phyloP scores from a whole-genome alignment of 2,888 invertebrate genomes.

The Clanis bilineata region DNA sequence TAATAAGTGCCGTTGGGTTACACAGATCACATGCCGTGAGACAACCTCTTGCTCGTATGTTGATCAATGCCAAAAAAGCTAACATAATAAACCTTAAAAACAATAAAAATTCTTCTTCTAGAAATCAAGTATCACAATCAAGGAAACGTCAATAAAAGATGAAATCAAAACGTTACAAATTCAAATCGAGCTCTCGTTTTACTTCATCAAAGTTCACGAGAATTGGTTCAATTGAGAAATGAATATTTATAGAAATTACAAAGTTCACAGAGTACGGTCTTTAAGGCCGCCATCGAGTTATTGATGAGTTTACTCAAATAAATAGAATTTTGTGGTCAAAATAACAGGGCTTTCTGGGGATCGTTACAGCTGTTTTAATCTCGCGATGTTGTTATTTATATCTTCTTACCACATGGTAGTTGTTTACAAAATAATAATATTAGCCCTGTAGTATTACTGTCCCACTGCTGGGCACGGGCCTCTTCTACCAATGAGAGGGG shows the following conservation, averaged over 20 bases:
- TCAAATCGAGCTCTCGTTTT: constrained; percentile 28
- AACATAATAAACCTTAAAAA: no score
- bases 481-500: no score
- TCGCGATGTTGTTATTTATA: no score
- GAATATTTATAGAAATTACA: constrained; percentile 24
- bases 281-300: background rate
- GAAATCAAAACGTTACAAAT: constrained; percentile 23
- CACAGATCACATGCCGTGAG: no score
- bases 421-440: no score
- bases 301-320: background rate
- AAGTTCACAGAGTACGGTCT: background rate
- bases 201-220: constrained; percentile 26
- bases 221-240: constrained; percentile 25
- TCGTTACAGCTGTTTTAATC: background rate
- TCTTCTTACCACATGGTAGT: no score
- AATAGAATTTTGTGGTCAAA: background rate
- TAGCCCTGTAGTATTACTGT: no score
- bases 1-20: no score
- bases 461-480: no score
- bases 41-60: no score
- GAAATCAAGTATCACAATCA: background rate
- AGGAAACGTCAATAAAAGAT: background rate
- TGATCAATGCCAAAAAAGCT: no score
- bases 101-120: background rate
- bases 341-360: background rate